These are phyloP conservation scores for Agrypnia vestita DNA, from an alignment of 1,140 invertebrate genomes.

Conservation along the genomic window DNA sequence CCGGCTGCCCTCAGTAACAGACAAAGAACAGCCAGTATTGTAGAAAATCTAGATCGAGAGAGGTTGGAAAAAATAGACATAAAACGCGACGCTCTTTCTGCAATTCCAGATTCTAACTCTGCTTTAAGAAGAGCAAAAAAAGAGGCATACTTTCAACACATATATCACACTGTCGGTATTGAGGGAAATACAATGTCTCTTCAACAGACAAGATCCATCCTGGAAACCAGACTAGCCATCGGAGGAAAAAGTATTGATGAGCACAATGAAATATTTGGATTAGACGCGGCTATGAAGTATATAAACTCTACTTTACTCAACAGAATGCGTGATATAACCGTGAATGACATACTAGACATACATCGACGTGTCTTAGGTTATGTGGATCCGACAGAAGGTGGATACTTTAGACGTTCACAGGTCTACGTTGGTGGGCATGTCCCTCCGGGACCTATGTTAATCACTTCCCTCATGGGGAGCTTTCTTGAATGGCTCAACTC, in stretches of 20 bases:
- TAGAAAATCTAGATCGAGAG: slow-evolving; percentile 91
- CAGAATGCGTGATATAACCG: slow-evolving; percentile 80
- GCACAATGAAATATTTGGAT: slow-evolving; percentile 95
- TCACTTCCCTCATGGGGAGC: slow-evolving; percentile 88
- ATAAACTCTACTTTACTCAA: slow-evolving; percentile 93
- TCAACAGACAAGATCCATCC: slow-evolving; percentile 91
- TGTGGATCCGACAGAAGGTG: slow-evolving; percentile 92
- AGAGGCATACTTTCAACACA: slow-evolving; percentile 95
- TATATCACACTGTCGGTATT: slow-evolving; percentile 97
- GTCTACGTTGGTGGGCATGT: slow-evolving; percentile 95
- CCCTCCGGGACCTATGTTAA: slow-evolving; percentile 87
- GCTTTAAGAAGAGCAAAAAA: slow-evolving; percentile 91
- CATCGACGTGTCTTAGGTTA: slow-evolving; percentile 94
- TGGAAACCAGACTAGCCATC: slow-evolving; percentile 94
- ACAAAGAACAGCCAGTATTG: slow-evolving; percentile 88
- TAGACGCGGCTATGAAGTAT: slow-evolving; percentile 96
- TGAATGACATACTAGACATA: slow-evolving; percentile 94
- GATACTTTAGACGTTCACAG: slow-evolving; percentile 85
- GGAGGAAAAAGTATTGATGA: slow-evolving; percentile 96
- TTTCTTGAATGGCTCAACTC: slow-evolving; percentile 94
- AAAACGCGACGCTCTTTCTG: slow-evolving; percentile 87
- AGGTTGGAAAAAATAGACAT: slow-evolving; percentile 88
- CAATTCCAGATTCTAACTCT: slow-evolving; percentile 85
- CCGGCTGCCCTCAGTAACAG: slow-evolving; percentile 85
- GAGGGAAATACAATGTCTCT: slow-evolving; percentile 98